Base-by-base conservation (phyloP, 2,113 vertebrate species). In the Otis tarda region DNA sequence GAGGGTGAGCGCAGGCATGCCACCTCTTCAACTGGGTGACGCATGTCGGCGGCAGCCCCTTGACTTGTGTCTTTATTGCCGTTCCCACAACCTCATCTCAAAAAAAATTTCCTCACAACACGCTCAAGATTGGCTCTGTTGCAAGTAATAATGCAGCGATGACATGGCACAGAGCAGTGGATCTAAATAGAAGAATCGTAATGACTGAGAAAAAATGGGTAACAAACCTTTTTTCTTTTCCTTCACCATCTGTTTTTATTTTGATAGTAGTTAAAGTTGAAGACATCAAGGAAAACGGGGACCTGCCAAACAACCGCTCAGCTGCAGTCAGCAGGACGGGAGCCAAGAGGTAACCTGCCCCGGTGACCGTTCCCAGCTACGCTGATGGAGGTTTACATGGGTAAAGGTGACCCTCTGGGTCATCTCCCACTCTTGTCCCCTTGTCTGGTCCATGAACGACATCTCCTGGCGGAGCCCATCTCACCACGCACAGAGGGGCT, bases 1-100 rank as follows among this genome's bases (percentile, higher is more conserved):
- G 0, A 70, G 50, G 37, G 25, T 30, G 64, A 55, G 31, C 0
- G 28, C 6, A 45, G 83, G n/a, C 21, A 67, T 45, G 31, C 1
- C 12, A 14, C 28, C 47, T 78, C 87, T 55, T 53, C 64, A 57
- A 0, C 41, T 30, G 64, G 64, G 55, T 4, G 1, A 39, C 37
- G 35, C 1, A 2, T 12, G 12, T 3, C 80, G 57, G 39, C 4
- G 28, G 31, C 68, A 91, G 65, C 16, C 47, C 27, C 47, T 74
- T 20, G 47, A 47, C n/a, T 75, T 41, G 21, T 7, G 30, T 41
- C 65, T 59, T 59, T 69, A n/a, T 41, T 68, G 69, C 31, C 61
- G 57, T 84, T 68, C 45, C 43, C 43, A 87, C 15, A 70, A 2
- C 30, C 27, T 70, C 24, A 23, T 28, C 60, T 50, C 64, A 30